Evolutionary conservation across 2,113 vertebrate genomes (phyloP).

Genomic region (Hydropotes inermis): DNA sequence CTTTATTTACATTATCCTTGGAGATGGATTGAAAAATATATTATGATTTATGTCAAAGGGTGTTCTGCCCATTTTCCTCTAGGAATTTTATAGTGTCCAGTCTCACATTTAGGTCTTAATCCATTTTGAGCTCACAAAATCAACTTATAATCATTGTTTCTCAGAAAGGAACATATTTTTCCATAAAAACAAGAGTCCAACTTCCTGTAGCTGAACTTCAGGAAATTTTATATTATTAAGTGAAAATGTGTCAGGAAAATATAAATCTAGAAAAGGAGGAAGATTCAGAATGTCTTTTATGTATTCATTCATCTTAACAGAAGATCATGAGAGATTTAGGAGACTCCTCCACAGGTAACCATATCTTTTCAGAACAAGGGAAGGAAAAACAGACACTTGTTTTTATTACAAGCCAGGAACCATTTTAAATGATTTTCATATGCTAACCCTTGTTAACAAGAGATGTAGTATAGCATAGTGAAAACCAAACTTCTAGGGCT

Average conservation of each 20-base stretch:
- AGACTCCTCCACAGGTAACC: not conserved
- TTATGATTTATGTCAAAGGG: not conserved
- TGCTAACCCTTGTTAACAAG: not conserved
- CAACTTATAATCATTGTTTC: not conserved
- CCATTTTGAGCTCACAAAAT: not conserved
- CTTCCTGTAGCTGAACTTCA: not conserved
- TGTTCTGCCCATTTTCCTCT: not conserved
- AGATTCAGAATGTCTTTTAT: not conserved
- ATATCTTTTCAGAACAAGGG: not conserved
- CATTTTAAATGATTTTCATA: not conserved
- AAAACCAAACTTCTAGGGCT: not conserved
- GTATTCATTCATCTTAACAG: not conserved
- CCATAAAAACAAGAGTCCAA: not conserved
- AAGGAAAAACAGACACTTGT: not conserved
- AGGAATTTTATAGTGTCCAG: not conserved
- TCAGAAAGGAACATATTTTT: not conserved
- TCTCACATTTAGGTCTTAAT: not conserved
- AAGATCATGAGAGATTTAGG: not conserved
- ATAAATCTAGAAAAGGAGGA: not conserved
- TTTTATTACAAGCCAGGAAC: not conserved
- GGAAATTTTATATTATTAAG: not conserved
- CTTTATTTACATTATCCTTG: not conserved
- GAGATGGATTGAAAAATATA: not conserved
- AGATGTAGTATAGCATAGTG: not conserved
- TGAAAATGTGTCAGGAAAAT: slow-evolving; percentile 22